Evolutionary conservation across 1,140 invertebrate species (phyloP).

Genomic region (Lasioglossum albipes): DNA sequence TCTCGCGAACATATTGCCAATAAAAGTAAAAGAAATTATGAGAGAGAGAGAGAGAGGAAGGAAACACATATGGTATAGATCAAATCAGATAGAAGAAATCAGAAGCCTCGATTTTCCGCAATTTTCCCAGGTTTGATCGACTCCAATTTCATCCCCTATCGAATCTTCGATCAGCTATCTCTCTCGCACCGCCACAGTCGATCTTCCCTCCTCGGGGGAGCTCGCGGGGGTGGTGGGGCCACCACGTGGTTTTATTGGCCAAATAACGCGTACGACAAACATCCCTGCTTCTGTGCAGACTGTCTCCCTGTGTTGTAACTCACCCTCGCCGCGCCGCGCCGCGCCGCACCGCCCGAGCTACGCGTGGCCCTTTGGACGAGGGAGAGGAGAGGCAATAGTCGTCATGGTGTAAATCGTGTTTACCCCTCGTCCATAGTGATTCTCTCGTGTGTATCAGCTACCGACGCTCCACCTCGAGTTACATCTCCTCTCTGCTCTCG

Average conservation of each 20-base stretch:
- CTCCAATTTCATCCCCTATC: conserved; percentile 45
- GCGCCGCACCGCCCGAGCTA: too few species aligned
- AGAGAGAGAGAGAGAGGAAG: too few species aligned
- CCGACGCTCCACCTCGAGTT: conserved; percentile 9
- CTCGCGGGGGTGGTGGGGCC: conserved; percentile 50
- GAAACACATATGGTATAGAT: neutral
- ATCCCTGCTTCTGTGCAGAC: conserved; percentile 64
- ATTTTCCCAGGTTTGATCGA: conserved; percentile 38
- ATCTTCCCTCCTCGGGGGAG: conserved; percentile 30
- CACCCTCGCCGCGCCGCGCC: conserved; percentile 46
- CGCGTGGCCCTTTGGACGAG: conserved; percentile 53
- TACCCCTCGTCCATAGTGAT: conserved; percentile 72
- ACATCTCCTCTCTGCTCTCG: neutral
- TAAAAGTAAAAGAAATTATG: neutral
- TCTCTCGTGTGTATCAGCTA: conserved; percentile 52
- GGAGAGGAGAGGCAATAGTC: conserved; percentile 67
- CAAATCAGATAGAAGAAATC: conserved; percentile 31
- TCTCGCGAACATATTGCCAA: neutral
- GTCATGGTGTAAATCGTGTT: conserved; percentile 78
- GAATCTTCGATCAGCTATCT: conserved; percentile 38
- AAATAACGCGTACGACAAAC: conserved; percentile 78
- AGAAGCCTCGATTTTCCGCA: conserved; percentile 26
- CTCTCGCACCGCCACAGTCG: conserved; percentile 14
- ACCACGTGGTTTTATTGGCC: conserved; percentile 79
- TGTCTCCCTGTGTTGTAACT: conserved; percentile 62